These are phyloP conservation scores for Thalassarche chlororhynchos DNA, from an alignment of 2,113 vertebrate genomes.

Conservation along the genomic window DNA sequence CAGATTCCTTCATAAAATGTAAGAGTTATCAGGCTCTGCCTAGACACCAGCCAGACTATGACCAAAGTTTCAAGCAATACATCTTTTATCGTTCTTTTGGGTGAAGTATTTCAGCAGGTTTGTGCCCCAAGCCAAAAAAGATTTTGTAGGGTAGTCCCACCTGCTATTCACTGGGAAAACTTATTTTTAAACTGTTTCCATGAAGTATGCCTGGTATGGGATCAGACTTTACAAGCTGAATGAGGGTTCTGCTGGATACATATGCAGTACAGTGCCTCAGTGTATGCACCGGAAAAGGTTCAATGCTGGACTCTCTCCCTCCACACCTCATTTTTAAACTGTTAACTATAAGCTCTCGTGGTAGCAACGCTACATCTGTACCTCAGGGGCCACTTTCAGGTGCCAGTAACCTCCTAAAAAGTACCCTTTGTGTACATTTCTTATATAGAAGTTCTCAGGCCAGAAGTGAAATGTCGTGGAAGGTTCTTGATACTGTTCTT, in stretches of 20 bases:
- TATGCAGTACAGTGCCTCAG: constrained; percentile 51
- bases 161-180: constrained; percentile 56
- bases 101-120: constrained; percentile 40
- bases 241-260: constrained; percentile 48
- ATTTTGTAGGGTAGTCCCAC: constrained; percentile 48
- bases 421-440: constrained; percentile 11
- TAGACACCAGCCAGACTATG: constrained; percentile 12
- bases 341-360: constrained; percentile 63
- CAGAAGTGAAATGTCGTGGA: neutral
- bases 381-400: constrained; percentile 37
- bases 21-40: neutral
- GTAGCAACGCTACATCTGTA: constrained; percentile 44
- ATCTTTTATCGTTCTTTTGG: constrained; percentile 19
- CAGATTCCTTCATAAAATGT: neutral
- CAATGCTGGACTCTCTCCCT: constrained; percentile 48
- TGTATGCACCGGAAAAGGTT: constrained; percentile 57
- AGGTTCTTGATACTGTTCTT: neutral
- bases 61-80: constrained; percentile 4
- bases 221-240: constrained; percentile 68
- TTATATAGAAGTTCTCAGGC: neutral
- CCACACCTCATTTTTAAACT: constrained; percentile 69
- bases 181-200: constrained; percentile 67
- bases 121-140: constrained; percentile 5
- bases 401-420: constrained; percentile 47
- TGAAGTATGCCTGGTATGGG: constrained; percentile 61